Percentiles rank a stretch among this genome's conserved stretches.
phyloP scores from a whole-genome alignment of 2,797 vertebrate genomes.

The Artibeus lituratus region DNA sequence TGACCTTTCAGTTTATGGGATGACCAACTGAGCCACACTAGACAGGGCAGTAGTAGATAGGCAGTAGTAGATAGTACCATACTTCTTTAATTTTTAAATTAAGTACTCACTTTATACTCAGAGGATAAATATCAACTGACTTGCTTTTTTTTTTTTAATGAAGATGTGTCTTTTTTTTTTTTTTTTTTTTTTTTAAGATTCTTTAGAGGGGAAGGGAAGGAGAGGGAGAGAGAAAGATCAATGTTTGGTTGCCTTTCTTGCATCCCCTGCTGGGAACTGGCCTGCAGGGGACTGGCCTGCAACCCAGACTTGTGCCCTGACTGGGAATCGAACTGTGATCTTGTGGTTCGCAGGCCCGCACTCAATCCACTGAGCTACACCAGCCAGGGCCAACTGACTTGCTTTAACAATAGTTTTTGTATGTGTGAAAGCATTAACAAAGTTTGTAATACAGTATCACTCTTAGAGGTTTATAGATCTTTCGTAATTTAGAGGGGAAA shows the following conservation, averaged over 20 bases:
- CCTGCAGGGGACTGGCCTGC: too few species aligned
- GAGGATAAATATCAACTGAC: not conserved
- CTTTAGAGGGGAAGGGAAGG: too few species aligned
- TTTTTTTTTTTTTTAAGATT: too few species aligned
- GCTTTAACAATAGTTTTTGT: not conserved
- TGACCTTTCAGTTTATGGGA: not conserved
- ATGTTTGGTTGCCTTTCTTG: too few species aligned
- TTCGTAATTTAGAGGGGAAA: not conserved
- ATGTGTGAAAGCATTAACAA: not conserved
- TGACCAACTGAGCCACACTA: not conserved
- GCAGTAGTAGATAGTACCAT: not conserved
- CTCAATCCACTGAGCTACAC: too few species aligned
- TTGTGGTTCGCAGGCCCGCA: too few species aligned
- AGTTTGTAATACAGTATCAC: not conserved
- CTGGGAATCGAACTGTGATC: too few species aligned
- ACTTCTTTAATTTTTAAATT: conserved; percentile 2
- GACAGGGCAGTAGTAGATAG: not conserved
- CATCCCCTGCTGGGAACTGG: too few species aligned
- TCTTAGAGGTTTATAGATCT: not conserved
- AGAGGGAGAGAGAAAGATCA: too few species aligned
- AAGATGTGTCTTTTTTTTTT: too few species aligned
- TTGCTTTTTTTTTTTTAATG: too few species aligned
- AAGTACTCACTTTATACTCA: not conserved
- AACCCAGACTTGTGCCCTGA: too few species aligned
- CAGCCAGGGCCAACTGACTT: not conserved